Percentiles rank a stretch among this genome's conserved stretches.
phyloP scores from a whole-genome alignment of 2,797 vertebrate genomes.

The Manis pentadactyla region DNA sequence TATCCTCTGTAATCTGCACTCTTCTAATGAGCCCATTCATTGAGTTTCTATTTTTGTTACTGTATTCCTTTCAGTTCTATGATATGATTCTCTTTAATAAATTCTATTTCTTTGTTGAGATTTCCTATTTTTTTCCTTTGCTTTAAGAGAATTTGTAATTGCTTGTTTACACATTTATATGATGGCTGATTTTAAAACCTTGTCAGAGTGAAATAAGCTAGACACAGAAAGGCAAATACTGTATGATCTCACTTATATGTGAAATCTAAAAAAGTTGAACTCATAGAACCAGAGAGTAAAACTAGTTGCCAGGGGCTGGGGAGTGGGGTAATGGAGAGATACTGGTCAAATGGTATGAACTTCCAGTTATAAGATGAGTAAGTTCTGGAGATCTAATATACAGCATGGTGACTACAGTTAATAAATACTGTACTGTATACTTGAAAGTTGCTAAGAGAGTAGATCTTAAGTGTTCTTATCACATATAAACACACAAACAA shows the following conservation, averaged over 20 bases:
- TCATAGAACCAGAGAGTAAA: neutral
- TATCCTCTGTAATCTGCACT: neutral
- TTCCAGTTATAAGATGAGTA: neutral
- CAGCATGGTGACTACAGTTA: neutral
- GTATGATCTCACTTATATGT: neutral
- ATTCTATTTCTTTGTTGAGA: conserved; percentile 4
- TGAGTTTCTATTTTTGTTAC: conserved; percentile 5
- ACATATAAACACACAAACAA: neutral
- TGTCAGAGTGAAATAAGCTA: neutral
- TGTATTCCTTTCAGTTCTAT: conserved; percentile 35
- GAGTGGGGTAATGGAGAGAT: neutral
- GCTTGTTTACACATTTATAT: conserved; percentile 45
- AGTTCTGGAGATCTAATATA: neutral
- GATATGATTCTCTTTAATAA: conserved; percentile 48
- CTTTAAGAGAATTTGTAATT: neutral
- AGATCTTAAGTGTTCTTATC: neutral
- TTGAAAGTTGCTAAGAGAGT: neutral
- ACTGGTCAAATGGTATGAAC: neutral
- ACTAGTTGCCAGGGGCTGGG: neutral
- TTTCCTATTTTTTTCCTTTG: neutral
- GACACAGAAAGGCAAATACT: neutral
- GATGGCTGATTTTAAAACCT: conserved; percentile 3
- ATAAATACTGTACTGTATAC: neutral
- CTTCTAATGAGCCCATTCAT: neutral
- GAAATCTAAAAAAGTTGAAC: neutral